These are phyloP conservation scores for Drosophila histrio DNA, from an alignment of 2,888 invertebrate species.

Conservation along the genomic window DNA sequence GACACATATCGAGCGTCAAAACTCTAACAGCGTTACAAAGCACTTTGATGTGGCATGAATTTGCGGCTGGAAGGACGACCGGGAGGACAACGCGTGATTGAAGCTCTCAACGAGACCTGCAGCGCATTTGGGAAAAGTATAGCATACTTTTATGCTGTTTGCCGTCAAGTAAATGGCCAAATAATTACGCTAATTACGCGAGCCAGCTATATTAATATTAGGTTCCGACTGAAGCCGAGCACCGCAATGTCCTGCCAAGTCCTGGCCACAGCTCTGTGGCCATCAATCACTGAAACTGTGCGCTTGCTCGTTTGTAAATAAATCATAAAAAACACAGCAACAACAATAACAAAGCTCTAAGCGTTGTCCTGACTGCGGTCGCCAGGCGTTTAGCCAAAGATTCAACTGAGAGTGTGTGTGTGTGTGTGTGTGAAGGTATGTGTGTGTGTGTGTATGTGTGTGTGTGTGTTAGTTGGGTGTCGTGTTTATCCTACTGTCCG, in stretches of 20 bases:
- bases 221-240: slow-evolving; percentile 7
- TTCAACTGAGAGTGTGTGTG: slow-evolving; percentile 10
- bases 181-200: slow-evolving; percentile 72
- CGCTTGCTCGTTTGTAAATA: slow-evolving; percentile 57
- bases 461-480: slow-evolving; percentile 22
- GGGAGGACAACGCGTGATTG: neutral
- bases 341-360: slow-evolving; percentile 24
- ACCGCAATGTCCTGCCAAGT: slow-evolving; percentile 12
- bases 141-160: slow-evolving; percentile 23
- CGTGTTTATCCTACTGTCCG: slow-evolving; percentile 39
- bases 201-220: slow-evolving; percentile 53
- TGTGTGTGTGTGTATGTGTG: slow-evolving; percentile 18
- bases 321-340: slow-evolving; percentile 63
- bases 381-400: slow-evolving; percentile 39
- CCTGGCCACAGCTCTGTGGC: slow-evolving; percentile 38
- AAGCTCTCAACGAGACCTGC: slow-evolving; percentile 14
- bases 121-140: slow-evolving; percentile 2
- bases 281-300: slow-evolving; percentile 68
- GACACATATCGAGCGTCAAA: slow-evolving; percentile 23
- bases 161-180: slow-evolving; percentile 44
- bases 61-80: neutral
- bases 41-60: slow-evolving; percentile 59
- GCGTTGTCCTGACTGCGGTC: slow-evolving; percentile 64
- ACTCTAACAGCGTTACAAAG: slow-evolving; percentile 48
- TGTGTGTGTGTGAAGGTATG: slow-evolving; percentile 4